A percentile compares a stretch with the other conserved stretches of the same genome.
Conservation (phyloP, 2,888 invertebrate genomes). For the Pristionchus entomophagus region DNA sequence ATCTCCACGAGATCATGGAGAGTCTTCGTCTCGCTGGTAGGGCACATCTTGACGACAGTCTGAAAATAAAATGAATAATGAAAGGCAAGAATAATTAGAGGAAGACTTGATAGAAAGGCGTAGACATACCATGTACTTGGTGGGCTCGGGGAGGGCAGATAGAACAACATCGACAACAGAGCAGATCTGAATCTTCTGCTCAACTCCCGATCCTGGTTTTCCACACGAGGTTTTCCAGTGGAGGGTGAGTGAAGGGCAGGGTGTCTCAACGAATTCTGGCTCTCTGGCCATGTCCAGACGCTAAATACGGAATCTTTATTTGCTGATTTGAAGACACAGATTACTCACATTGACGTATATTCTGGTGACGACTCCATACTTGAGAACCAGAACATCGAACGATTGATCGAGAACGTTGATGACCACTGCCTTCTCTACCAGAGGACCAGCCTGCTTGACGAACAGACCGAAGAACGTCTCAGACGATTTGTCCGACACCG, state of each 20-base stretch:
- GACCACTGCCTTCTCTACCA: constrained; percentile 86
- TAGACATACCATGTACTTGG: constrained; percentile 49
- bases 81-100: background rate
- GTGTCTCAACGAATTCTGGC: constrained; percentile 50
- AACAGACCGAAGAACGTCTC: constrained; percentile 88
- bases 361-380: constrained; percentile 84
- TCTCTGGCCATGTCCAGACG: constrained; percentile 55
- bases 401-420: constrained; percentile 85
- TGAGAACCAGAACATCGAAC: constrained; percentile 87
- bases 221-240: constrained; percentile 54
- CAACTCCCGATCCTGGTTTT: constrained; percentile 39
- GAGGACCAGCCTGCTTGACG: constrained; percentile 82
- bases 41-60: constrained; percentile 48
- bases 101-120: too few species aligned
- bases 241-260: constrained; percentile 50
- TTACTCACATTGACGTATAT: constrained; percentile 85
- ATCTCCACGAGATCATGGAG: constrained; percentile 44
- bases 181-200: constrained; percentile 55
- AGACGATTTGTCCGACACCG: constrained; percentile 87
- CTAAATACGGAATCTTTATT: too few species aligned
- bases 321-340: too few species aligned
- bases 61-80: background rate
- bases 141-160: constrained; percentile 48
- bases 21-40: constrained; percentile 39
- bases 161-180: constrained; percentile 57